Base-by-base conservation (phyloP, 2,113 vertebrate genomes). In the Sarotherodon lohbergeri region DNA sequence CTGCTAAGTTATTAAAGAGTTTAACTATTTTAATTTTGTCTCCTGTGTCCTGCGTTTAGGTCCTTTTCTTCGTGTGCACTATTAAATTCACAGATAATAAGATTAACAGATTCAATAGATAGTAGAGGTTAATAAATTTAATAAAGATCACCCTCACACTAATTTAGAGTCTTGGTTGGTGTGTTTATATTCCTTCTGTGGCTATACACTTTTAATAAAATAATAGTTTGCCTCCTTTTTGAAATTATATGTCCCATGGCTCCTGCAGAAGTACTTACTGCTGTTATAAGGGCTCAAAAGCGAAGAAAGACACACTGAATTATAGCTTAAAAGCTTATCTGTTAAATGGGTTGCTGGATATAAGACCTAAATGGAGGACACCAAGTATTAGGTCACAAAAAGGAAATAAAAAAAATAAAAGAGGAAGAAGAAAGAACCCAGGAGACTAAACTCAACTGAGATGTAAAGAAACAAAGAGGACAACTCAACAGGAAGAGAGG, bases 11-110 rank as follows among this genome's bases (percentile, higher is more conserved):
- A 78, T 78, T 78, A 78, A 50, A 76, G 22, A 73, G 4, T 78
- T 50, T 50, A 78, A n/a, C 0, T 0, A 39, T 66, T 78, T 78
- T 4, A 29, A 32, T 78, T 0, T 50, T 19, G 41, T 9, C 71
- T 50, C 71, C 43, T 19, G 24, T 50, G 43, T 50, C 43, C 16
- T 4, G 4, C 9, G 3, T 50, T 32, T 19, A 50, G 9, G 9
- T 32, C 27, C 3, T 50, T 78, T 32, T 48, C 43, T 5, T 50
- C 10, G 1, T 78, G 43, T 2, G 16, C 16, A 50, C 27, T 29
- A 24, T 0, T 78, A 32, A 32, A 78, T 50, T 76, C 16, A 76
- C 0, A 1, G 16, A 24, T 48, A 0, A 27, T 76, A 48, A 12
- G 41, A 73, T 46, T 29, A 12, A 11, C n/a, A 7, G 68, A 46